Evolutionary conservation across 2,888 invertebrate species (phyloP).

Genomic region (Globia sparganii): DNA sequence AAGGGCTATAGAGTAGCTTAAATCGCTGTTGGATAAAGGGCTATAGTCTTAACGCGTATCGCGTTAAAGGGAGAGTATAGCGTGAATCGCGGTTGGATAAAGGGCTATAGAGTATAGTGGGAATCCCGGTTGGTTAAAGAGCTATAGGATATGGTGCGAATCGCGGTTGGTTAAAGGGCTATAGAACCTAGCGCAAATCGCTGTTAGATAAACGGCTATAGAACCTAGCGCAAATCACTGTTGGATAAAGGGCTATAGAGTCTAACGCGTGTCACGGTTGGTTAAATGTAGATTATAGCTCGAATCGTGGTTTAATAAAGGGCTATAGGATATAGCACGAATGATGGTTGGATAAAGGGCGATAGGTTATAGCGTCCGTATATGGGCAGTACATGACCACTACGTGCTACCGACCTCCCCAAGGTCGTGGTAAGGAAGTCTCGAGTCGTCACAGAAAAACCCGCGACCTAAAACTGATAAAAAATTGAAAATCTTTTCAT

Average conservation of each 20-base stretch:
- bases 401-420: neutral
- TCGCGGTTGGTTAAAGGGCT: neutral
- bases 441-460: neutral
- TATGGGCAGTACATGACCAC: neutral
- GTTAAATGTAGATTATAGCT: no score
- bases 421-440: neutral
- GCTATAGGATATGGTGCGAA: neutral
- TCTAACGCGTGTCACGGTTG: no score
- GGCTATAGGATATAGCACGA: neutral
- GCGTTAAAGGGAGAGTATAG: neutral
- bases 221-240: no score
- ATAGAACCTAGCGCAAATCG: neutral
- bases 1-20: neutral
- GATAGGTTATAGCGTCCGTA: neutral
- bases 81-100: neutral
- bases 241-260: no score
- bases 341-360: neutral
- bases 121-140: neutral
- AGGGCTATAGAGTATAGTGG: neutral
- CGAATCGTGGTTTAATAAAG: neutral
- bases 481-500: neutral
- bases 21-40: neutral
- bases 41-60: no score
- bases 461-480: constrained; percentile 5
- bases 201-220: neutral